Evolutionary conservation across 2,888 invertebrate genomes (phyloP).

Genomic region (Willowsia nigromaculata): DNA sequence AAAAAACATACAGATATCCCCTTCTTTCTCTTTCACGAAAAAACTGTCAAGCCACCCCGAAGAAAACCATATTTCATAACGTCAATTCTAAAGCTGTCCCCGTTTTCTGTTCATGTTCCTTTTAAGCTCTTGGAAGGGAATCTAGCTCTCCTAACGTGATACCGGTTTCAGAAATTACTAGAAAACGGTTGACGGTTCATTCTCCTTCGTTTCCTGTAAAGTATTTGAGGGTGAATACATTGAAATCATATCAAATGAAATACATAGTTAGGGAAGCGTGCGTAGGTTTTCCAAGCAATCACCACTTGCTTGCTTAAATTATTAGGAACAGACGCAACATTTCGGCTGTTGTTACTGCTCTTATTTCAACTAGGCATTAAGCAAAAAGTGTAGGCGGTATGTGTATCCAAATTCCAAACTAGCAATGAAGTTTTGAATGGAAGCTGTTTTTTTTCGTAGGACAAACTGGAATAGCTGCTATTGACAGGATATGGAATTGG

Average conservation of each 20-base stretch:
- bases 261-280: background rate
- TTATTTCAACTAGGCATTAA: too few species aligned
- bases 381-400: background rate
- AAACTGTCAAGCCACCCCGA: conserved; percentile 55
- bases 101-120: conserved; percentile 35
- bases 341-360: background rate
- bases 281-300: background rate
- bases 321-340: background rate
- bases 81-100: conserved; percentile 61
- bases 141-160: background rate
- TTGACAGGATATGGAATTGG: conserved; percentile 71
- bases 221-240: background rate
- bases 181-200: background rate
- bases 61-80: conserved; percentile 67
- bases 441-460: background rate
- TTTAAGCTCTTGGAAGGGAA: background rate
- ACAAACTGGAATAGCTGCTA: conserved; percentile 62
- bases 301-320: conserved; percentile 43
- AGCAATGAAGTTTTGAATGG: background rate
- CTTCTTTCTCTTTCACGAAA: conserved; percentile 42
- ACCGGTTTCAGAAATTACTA: background rate
- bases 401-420: background rate
- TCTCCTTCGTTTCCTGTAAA: background rate
- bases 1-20: conserved; percentile 35
- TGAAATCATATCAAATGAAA: background rate